Base-by-base conservation (phyloP, 2,113 vertebrate genomes). In the Oryzias javanicus region DNA sequence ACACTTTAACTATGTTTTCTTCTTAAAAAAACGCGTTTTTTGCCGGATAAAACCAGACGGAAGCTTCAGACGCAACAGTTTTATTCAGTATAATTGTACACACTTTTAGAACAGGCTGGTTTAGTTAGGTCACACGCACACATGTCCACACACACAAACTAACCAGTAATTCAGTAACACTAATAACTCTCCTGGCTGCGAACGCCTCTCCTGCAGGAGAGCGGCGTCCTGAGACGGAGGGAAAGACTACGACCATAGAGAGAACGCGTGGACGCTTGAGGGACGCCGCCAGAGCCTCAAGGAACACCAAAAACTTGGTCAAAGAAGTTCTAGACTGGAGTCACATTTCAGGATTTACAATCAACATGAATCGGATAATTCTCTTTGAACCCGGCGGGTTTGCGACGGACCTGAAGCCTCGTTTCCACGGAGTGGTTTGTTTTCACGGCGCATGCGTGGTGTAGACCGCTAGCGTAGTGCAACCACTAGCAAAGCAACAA, bases 51-150 rank as follows among this genome's bases (percentile, higher is more conserved):
- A 58, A 0, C 2, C 1, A 69, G 15, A 44, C 53, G 47, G 17
- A 58, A 6, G 4, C 0, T 17, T 53, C 27, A 54, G 70, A 40
- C 79, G 84, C 57, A 53, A 83, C 77, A 51, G 49, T 81, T 85
- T 82, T 84, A 84, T 84, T 88, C 56, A 70, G 64, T 80, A 71
- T 80, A 88, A 79, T 56, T 66, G 80, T 72, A 86, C 80, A 84
- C 81, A 81, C 67, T 58, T 75, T 81, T 77, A 86, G 77, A 88
- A 86, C 86, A 86, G 83, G 83, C 83, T 88, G 86, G 83, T 86
- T 86, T 86, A 86, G 77, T 84, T 74, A 75, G 46, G 48, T 79
- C 70, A 79, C 79, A 80, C 79, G 77, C 75, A 76, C 70, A 73
- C 17, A 78, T 69, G 61, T 18, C 44, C 76, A 67, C 59, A 60